Conservation (phyloP, 1,140 invertebrate species). For the Oncopodura yosiiana region DNA sequence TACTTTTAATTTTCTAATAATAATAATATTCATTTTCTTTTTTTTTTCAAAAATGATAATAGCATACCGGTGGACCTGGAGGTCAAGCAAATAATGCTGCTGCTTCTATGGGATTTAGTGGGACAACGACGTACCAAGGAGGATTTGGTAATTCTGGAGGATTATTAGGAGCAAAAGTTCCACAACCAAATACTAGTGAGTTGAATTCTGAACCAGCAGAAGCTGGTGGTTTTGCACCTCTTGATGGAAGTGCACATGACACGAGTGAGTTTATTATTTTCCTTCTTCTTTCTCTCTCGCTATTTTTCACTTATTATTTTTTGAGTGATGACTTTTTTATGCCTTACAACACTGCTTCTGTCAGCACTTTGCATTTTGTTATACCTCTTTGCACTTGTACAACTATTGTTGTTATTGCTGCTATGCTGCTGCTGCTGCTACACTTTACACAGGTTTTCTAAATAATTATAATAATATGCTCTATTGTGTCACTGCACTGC, state of each 20-base stretch:
- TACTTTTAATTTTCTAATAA: neutral
- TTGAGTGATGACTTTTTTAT: no score
- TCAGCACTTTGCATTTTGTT: no score
- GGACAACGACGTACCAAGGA: slow-evolving; percentile 6
- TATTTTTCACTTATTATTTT: no score
- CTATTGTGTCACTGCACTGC: no score
- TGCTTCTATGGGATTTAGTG: slow-evolving; percentile 1
- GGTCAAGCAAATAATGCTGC: slow-evolving; percentile 9
- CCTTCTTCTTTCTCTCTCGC: neutral
- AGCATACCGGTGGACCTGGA: slow-evolving; percentile 8
- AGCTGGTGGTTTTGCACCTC: slow-evolving; percentile 20
- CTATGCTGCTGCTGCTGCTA: no score
- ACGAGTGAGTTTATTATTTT: slow-evolving; percentile 19
- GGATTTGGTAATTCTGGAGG: neutral
- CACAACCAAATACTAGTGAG: slow-evolving; percentile 19
- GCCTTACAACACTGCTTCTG: no score
- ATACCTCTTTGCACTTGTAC: no score
- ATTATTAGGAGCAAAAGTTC: neutral
- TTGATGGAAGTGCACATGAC: slow-evolving; percentile 24
- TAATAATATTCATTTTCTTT: slow-evolving; percentile 3
- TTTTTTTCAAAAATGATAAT: neutral
- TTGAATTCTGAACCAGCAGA: slow-evolving; percentile 11
- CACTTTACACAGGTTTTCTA: no score
- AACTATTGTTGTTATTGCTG: no score
- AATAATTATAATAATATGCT: no score